Base-by-base conservation (phyloP, 2,888 invertebrate species). In the Polydrusus tereticollis region DNA sequence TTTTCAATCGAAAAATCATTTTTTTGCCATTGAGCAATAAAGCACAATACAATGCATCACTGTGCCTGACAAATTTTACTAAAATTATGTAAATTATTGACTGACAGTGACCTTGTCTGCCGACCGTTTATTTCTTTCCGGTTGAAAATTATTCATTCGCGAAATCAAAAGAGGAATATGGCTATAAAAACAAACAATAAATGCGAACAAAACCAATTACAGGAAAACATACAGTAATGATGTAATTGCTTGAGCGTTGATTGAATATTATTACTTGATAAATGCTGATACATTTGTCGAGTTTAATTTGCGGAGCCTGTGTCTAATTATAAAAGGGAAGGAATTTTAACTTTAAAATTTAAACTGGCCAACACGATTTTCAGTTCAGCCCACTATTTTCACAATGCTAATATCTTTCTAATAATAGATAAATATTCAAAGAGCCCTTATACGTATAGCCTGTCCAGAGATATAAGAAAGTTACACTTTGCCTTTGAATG, bases 111-210 rank as follows among this genome's bases (percentile, higher is more conserved):
- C 52, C 52, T 52, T 52, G 26, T 29, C 29, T 26, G 12, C 8
- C 1, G 16, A 52, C 29, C 52, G 29, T 16, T 52, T n/a, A 52
- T 29, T 26, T 29, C 0, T 52, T 52, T 52, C 52, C 52, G 52
- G 52, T 52, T 29, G 1, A 16, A 29, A 52, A 29, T 52, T 50
- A 50, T 50, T 50, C 50, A 50, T 50, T 23, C 23, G 50, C 18
- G 50, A 50, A 50, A 50, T 50, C 8, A 50, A 50, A 50, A 50
- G 23, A 50, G 23, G 23, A 50, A 1, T 23, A 50, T 50, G 1
- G 29, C 16, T 7, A 16, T 29, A 29, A 52, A 52, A 52, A 29
- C 29, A 47, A 47, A 47, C 47, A 47, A 47, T 52, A 29, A 23
- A 26, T 50, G 26, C 6, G 14, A 50, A 50, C 20, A 21, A 29